Percentiles rank a stretch among this genome's conserved stretches.
Evolutionary conservation across 1,140 invertebrate genomes (phyloP).

Genomic region (Oryctes rhinoceros): DNA sequence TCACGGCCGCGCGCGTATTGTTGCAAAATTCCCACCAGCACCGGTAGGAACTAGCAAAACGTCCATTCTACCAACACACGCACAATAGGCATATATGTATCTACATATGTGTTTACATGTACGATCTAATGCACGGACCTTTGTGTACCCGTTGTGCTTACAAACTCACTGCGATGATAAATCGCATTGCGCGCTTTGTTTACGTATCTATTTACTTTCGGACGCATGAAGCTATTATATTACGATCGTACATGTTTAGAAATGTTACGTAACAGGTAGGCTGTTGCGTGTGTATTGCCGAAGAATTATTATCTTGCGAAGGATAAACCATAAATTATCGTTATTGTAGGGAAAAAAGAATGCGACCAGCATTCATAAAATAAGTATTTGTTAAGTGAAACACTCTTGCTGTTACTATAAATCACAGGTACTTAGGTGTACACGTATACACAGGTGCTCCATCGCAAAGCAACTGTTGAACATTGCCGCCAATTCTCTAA

Average conservation of each 20-base stretch:
- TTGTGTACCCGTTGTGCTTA: neutral
- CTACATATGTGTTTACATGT: neutral
- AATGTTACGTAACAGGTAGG: constrained; percentile 6
- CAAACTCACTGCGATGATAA: constrained; percentile 6
- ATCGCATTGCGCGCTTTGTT: constrained; percentile 5
- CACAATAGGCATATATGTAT: neutral
- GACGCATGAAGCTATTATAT: constrained; percentile 11
- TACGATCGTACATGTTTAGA: neutral
- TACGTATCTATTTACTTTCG: constrained; percentile 6
- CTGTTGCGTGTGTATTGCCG: neutral
- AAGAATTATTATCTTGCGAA: constrained; percentile 10
- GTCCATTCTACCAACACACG: neutral
- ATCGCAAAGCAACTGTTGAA: too few species aligned
- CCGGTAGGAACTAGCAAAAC: neutral
- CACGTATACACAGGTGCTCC: neutral
- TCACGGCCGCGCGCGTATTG: neutral
- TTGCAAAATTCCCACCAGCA: constrained; percentile 8
- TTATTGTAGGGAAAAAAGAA: neutral
- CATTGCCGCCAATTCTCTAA: too few species aligned
- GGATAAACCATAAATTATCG: constrained; percentile 1
- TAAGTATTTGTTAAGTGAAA: constrained; percentile 16
- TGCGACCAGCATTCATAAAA: neutral
- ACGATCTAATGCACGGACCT: neutral
- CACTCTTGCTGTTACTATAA: neutral
- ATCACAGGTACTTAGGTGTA: neutral